phyloP scores from a whole-genome alignment of 1,140 invertebrate genomes.

The Pseudomyrmex pallidus region DNA sequence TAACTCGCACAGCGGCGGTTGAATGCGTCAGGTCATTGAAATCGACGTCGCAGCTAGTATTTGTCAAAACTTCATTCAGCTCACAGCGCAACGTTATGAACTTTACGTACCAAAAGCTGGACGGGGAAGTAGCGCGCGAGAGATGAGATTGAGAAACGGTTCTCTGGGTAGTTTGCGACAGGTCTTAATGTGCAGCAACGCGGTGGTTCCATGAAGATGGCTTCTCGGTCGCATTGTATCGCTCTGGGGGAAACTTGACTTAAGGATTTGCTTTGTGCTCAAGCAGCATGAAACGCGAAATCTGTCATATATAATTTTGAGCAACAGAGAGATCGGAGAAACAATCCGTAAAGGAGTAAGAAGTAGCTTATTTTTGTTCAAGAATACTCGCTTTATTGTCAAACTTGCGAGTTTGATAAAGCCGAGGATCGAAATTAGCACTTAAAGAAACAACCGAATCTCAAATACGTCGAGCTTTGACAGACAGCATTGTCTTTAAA shows the following conservation, averaged over 20 bases:
- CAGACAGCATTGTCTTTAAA: background rate
- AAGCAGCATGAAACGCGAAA: constrained; percentile 37
- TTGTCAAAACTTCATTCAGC: constrained; percentile 64
- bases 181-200: constrained; percentile 60
- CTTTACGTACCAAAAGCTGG: constrained; percentile 47
- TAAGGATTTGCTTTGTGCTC: constrained; percentile 57
- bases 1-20: constrained; percentile 18
- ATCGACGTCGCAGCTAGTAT: constrained; percentile 17
- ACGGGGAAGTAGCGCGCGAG: constrained; percentile 46
- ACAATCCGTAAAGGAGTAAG: constrained; percentile 2
- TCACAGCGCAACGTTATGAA: constrained; percentile 28
- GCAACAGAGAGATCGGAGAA: background rate
- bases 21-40: constrained; percentile 32
- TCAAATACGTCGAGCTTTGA: too few species aligned
- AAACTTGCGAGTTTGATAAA: too few species aligned
- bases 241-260: constrained; percentile 62
- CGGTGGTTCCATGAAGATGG: constrained; percentile 47
- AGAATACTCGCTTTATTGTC: background rate
- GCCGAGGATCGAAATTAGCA: too few species aligned
- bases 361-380: constrained; percentile 22
- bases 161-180: constrained; percentile 56
- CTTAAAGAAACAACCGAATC: too few species aligned
- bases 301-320: constrained; percentile 60
- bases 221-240: constrained; percentile 54
- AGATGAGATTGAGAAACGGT: constrained; percentile 59